Conservation (phyloP, 2,797 vertebrate genomes). For the Chiloscyllium punctatum region DNA sequence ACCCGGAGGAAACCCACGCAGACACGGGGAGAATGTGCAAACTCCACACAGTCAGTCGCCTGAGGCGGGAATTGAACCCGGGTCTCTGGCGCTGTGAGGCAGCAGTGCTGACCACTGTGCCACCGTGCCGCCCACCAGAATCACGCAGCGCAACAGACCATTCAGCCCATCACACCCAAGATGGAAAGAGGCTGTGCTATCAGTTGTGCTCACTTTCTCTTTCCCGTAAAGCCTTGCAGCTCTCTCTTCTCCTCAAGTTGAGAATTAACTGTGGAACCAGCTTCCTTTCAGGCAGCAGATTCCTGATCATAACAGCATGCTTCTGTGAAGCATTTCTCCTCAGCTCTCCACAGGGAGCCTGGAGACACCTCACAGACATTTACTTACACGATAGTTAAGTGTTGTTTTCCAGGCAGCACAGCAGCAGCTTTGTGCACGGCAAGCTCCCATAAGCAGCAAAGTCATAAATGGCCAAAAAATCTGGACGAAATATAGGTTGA, state of each 20-base stretch:
- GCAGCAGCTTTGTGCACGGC: neutral
- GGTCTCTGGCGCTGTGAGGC: too few species aligned
- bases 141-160: neutral
- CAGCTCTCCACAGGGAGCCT: neutral
- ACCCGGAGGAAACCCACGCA: too few species aligned
- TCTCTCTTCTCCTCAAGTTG: neutral
- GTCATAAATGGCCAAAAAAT: neutral
- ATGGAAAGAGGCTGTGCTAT: neutral
- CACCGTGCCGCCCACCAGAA: too few species aligned
- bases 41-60: too few species aligned
- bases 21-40: too few species aligned
- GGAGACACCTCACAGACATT: neutral
- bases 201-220: neutral
- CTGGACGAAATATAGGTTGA: neutral
- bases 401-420: neutral
- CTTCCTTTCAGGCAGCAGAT: neutral
- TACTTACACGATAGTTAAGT: too few species aligned
- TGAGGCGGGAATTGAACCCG: too few species aligned
- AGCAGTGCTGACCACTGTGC: too few species aligned
- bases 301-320: neutral
- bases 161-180: neutral
- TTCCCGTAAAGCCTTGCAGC: neutral
- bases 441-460: neutral
- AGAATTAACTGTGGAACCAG: neutral
- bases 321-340: neutral